Evolutionary conservation across 2,797 vertebrate genomes (phyloP).

Genomic region (Pogoniulus pusillus): DNA sequence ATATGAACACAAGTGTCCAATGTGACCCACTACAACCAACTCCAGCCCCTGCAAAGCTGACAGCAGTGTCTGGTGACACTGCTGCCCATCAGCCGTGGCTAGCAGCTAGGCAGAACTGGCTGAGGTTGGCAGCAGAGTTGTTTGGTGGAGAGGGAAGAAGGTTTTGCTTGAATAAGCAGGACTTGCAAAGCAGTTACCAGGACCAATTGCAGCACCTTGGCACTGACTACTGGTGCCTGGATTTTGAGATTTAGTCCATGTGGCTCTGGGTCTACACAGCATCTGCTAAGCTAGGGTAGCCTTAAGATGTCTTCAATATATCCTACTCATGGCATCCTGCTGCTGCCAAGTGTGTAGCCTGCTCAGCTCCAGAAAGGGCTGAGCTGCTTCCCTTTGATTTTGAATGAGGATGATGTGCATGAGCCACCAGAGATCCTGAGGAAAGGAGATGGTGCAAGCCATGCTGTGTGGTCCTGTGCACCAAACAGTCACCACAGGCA

Average conservation of each 20-base stretch:
- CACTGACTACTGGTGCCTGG: not conserved
- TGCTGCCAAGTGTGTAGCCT: not conserved
- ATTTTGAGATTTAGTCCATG: not conserved
- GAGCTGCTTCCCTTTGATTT: not conserved
- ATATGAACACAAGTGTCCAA: not conserved
- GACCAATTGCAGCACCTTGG: not conserved
- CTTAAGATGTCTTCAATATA: accelerated
- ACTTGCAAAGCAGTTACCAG: not conserved
- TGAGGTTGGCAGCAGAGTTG: accelerated
- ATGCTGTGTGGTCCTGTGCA: too few relatives aligned
- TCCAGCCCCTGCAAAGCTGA: not conserved
- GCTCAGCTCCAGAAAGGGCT: not conserved
- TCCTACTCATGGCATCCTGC: not conserved
- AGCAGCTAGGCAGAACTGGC: not conserved
- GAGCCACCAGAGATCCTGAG: not conserved
- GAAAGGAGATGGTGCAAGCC: not conserved
- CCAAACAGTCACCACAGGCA: not conserved
- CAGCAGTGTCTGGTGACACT: accelerated
- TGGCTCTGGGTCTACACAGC: not conserved
- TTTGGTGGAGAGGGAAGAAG: not conserved
- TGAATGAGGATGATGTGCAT: not conserved
- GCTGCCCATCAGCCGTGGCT: not conserved
- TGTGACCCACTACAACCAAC: not conserved
- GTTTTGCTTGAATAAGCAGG: not conserved
- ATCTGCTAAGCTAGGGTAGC: not conserved